A percentile compares a stretch with the other conserved stretches of the same genome.
These are phyloP conservation scores for Brachypteracias leptosomus DNA, from an alignment of 2,113 vertebrate genomes.

Conservation along the genomic window DNA sequence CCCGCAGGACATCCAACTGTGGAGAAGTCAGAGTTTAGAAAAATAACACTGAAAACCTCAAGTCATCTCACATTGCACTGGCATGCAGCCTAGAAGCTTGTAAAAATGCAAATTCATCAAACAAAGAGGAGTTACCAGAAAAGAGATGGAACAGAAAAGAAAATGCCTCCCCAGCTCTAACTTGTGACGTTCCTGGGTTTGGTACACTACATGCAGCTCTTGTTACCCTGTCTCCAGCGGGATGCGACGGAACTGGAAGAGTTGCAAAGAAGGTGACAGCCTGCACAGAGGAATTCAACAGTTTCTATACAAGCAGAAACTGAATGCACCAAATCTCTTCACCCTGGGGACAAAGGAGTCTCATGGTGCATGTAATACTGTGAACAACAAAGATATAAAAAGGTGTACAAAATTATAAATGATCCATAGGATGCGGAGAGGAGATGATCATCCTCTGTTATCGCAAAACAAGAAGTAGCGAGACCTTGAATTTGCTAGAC, in stretches of 20 bases:
- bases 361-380: background rate
- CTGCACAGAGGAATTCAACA: background rate
- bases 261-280: background rate
- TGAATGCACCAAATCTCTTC: background rate
- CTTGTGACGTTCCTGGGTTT: background rate
- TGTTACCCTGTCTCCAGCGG: background rate
- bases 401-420: background rate
- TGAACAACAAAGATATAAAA: background rate
- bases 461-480: background rate
- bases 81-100: slow-evolving; percentile 1
- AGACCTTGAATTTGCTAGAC: background rate
- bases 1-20: background rate
- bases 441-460: background rate
- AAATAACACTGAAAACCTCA: background rate
- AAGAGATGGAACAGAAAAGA: background rate
- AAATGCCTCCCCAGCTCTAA: background rate
- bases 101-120: slow-evolving; percentile 33
- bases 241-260: background rate
- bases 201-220: background rate
- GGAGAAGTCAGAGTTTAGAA: background rate
- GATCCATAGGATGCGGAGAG: background rate
- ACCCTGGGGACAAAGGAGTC: background rate
- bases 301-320: background rate
- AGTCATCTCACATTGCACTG: slow-evolving; percentile 31
- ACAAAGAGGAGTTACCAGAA: background rate